Conservation (phyloP, 2,113 vertebrate genomes). For the Crotalus helleri region DNA sequence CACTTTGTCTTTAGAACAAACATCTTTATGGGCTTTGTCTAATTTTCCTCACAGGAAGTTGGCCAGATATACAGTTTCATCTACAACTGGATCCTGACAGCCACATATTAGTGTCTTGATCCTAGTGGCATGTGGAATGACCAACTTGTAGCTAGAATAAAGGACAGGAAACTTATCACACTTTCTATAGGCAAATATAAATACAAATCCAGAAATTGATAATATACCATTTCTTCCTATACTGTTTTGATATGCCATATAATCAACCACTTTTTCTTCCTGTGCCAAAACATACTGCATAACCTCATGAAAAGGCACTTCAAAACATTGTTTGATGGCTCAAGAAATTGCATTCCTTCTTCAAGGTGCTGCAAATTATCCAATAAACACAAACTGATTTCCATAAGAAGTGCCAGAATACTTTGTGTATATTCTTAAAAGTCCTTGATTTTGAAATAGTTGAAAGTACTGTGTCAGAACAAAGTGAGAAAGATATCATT, state of each 20-base stretch:
- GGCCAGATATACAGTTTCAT: background rate
- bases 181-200: conserved; percentile 19
- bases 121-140: background rate
- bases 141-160: background rate
- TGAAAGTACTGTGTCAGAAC: conserved; percentile 65
- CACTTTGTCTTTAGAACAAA: background rate
- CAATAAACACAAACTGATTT: conserved; percentile 56
- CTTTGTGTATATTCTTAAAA: conserved; percentile 51
- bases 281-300: conserved; percentile 44
- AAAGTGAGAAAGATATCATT: conserved; percentile 69
- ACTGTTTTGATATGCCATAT: conserved; percentile 44
- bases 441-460: conserved; percentile 64
- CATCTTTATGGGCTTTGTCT: background rate
- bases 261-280: conserved; percentile 44
- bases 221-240: conserved; percentile 24
- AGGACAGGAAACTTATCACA: background rate
- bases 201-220: conserved; percentile 30
- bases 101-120: background rate
- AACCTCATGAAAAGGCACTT: conserved; percentile 50
- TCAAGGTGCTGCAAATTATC: conserved; percentile 57
- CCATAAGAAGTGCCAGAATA: conserved; percentile 58
- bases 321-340: conserved; percentile 52
- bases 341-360: conserved; percentile 50
- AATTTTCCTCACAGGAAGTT: background rate
- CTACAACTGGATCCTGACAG: background rate